A percentile compares a stretch with the other conserved stretches of the same genome.
Evolutionary conservation across 2,888 invertebrate genomes (phyloP).

Genomic region (Ormyrus nitidulus): DNA sequence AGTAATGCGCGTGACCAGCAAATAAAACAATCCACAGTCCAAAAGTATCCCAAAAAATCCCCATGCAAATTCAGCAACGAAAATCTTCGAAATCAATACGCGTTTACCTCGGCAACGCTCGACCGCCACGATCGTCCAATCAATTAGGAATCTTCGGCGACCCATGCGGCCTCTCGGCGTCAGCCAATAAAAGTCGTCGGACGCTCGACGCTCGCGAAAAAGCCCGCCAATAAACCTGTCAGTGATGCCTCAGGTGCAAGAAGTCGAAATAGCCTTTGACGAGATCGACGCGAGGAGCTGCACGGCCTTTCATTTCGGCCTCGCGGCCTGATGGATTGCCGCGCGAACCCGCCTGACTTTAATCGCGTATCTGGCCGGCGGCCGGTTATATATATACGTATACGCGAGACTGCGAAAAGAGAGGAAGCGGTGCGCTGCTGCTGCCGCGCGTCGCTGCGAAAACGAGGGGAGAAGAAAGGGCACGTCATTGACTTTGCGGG

Average conservation of each 20-base stretch:
- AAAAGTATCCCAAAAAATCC: too few relatives aligned
- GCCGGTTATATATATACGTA: neutral
- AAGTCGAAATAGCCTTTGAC: neutral
- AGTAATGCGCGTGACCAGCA: too few relatives aligned
- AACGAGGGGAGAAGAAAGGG: conserved; percentile 5
- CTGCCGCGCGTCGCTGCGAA: neutral
- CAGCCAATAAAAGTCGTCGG: too few relatives aligned
- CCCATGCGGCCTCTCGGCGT: too few relatives aligned
- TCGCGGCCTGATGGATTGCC: conserved; percentile 54
- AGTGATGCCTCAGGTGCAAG: neutral
- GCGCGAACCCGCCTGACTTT: conserved; percentile 52
- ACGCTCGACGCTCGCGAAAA: neutral
- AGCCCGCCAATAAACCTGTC: conserved; percentile 3
- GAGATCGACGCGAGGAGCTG: neutral
- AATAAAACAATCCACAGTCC: too few relatives aligned
- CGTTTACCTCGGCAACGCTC: too few relatives aligned
- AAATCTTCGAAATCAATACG: too few relatives aligned
- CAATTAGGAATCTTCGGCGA: too few relatives aligned
- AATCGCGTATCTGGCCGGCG: conserved; percentile 50
- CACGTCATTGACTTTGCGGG: conserved; percentile 15
- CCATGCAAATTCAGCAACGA: too few relatives aligned
- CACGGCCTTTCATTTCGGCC: neutral
- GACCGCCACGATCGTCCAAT: too few relatives aligned
- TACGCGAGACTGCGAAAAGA: too few relatives aligned
- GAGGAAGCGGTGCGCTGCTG: too few relatives aligned